A percentile compares a stretch with the other conserved stretches of the same genome.
Evolutionary conservation across 1,140 invertebrate genomes (phyloP).

Genomic region (Mactra quadrangularis): DNA sequence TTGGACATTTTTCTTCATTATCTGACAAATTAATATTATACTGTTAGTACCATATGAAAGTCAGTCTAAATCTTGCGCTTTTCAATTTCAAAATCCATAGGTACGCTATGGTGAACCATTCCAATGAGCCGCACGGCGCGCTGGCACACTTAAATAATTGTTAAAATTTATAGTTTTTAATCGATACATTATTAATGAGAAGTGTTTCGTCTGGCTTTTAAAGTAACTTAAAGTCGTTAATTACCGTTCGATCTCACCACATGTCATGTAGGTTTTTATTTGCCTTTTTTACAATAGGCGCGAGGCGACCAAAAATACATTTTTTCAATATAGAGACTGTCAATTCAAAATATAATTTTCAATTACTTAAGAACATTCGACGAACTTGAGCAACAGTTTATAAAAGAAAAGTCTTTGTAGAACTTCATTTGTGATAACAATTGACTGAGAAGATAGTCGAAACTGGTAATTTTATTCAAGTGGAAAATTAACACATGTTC

Average conservation of each 20-base stretch:
- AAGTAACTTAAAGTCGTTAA: slow-evolving; percentile 8
- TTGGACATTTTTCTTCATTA: too few relatives aligned
- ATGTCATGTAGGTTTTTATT: slow-evolving; percentile 28
- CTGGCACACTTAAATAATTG: too few relatives aligned
- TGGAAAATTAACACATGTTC: slow-evolving; percentile 54
- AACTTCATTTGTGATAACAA: slow-evolving; percentile 49
- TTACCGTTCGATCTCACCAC: slow-evolving; percentile 27
- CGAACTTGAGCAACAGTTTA: slow-evolving; percentile 26
- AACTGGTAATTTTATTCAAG: slow-evolving; percentile 42
- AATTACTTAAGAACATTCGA: slow-evolving; percentile 13
- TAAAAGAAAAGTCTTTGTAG: slow-evolving; percentile 23
- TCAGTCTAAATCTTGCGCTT: too few relatives aligned
- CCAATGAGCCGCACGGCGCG: too few relatives aligned
- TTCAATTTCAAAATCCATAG: too few relatives aligned
- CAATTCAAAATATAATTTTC: slow-evolving; percentile 43
- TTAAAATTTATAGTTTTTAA: not conserved
- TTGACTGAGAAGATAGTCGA: slow-evolving; percentile 18
- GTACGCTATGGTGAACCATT: too few relatives aligned
- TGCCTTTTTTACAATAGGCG: slow-evolving; percentile 37
- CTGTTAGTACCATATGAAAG: too few relatives aligned
- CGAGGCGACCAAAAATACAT: slow-evolving; percentile 4
- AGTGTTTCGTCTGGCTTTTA: slow-evolving; percentile 16
- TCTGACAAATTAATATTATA: too few relatives aligned
- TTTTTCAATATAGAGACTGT: slow-evolving; percentile 2
- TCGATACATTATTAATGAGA: slow-evolving; percentile 19